These are phyloP conservation scores for Anoplius nigerrimus DNA, from an alignment of 2,888 invertebrate species.

Conservation along the genomic window DNA sequence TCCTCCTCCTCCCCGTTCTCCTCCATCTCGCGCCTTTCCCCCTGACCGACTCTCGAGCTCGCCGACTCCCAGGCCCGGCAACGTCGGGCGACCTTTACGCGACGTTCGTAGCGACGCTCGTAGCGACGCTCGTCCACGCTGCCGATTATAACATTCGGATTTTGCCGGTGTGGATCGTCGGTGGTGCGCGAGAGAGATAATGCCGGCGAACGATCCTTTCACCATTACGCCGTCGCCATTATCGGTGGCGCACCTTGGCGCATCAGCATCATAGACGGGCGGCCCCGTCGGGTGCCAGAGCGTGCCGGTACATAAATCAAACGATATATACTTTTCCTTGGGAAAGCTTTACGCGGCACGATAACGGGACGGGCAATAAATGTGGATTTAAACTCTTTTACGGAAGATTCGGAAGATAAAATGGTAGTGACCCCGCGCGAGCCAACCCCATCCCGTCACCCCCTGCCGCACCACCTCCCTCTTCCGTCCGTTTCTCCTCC, in stretches of 20 bases:
- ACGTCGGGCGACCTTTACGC: too few species aligned
- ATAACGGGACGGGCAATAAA: constrained; percentile 52
- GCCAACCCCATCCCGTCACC: neutral
- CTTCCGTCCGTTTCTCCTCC: neutral
- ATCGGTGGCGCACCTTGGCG: constrained; percentile 36
- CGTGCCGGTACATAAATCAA: constrained; percentile 54
- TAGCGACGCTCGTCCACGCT: constrained; percentile 15
- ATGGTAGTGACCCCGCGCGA: constrained; percentile 18
- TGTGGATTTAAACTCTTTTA: constrained; percentile 55
- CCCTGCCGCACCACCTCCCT: neutral
- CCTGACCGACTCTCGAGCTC: too few species aligned
- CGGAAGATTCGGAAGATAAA: constrained; percentile 52
- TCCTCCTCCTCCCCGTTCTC: too few species aligned
- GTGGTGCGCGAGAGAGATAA: constrained; percentile 25
- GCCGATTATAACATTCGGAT: constrained; percentile 34
- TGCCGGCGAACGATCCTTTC: constrained; percentile 35
- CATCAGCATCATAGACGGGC: constrained; percentile 26
- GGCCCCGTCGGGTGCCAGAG: constrained; percentile 25
- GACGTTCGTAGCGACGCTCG: constrained; percentile 12
- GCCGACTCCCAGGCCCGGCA: too few species aligned
- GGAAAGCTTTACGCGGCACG: constrained; percentile 23
- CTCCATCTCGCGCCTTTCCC: too few species aligned
- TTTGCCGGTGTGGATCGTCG: constrained; percentile 19
- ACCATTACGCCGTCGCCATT: constrained; percentile 41
- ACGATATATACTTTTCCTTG: constrained; percentile 38